These are phyloP conservation scores for Pseudachorutes palmiensis DNA, from an alignment of 1,140 invertebrate genomes.

Conservation along the genomic window DNA sequence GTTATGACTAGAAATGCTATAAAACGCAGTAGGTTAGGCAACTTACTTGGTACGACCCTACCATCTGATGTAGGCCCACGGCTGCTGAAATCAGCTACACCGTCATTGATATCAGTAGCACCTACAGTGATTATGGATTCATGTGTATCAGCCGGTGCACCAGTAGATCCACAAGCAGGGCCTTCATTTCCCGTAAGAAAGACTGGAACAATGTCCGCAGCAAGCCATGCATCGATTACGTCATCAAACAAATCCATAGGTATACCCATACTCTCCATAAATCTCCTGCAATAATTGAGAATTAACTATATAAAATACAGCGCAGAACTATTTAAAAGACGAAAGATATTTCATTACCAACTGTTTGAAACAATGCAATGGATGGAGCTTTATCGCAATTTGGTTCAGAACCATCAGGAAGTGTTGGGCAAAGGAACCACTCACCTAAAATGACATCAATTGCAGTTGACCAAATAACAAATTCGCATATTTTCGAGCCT, in stretches of 20 bases:
- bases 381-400: constrained; percentile 13
- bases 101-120: constrained; percentile 6
- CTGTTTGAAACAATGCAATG: constrained; percentile 17
- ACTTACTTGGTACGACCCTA: background rate
- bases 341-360: background rate
- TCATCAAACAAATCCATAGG: constrained; percentile 22
- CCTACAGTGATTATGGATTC: constrained; percentile 16
- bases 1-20: background rate
- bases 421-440: constrained; percentile 13
- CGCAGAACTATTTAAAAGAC: background rate
- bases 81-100: constrained; percentile 17
- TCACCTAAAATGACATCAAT: background rate
- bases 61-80: constrained; percentile 20
- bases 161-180: constrained; percentile 13
- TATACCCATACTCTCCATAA: background rate
- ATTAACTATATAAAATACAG: too few species aligned
- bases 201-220: constrained; percentile 25
- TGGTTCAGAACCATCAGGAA: constrained; percentile 5
- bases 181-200: constrained; percentile 29
- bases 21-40: background rate
- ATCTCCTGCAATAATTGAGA: background rate
- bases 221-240: constrained; percentile 19
- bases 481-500: too few species aligned
- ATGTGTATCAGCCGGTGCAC: constrained; percentile 23
- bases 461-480: too few species aligned